Evolutionary conservation across 2,113 vertebrate species (phyloP).

Genomic region (Pseudorectes ferrugineus): DNA sequence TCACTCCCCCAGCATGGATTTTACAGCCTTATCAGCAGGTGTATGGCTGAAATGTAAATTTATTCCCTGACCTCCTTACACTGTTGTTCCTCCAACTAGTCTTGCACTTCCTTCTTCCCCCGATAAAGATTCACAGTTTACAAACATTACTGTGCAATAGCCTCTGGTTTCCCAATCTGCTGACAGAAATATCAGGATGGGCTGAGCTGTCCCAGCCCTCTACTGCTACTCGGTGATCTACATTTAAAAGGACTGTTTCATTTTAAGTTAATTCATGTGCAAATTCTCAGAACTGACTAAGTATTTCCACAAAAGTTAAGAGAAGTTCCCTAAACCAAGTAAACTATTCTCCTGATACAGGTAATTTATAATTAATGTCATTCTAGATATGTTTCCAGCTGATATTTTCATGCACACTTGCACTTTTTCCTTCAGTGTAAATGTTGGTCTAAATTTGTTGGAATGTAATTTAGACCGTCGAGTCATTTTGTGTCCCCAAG

Average conservation of each 20-base stretch:
- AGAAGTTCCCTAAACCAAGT: neutral
- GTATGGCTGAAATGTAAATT: neutral
- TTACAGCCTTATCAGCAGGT: neutral
- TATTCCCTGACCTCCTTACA: neutral
- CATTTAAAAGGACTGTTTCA: neutral
- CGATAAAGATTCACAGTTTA: neutral
- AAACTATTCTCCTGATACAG: neutral
- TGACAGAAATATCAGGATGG: neutral
- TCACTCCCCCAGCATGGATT: neutral
- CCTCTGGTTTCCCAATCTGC: neutral
- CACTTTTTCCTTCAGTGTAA: neutral
- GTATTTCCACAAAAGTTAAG: neutral
- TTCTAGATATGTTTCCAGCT: neutral
- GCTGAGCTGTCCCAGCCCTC: neutral
- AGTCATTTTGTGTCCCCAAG: neutral
- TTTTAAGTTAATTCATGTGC: neutral
- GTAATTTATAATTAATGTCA: neutral
- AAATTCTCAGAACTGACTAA: neutral
- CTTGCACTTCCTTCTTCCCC: neutral
- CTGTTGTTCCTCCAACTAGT: neutral
- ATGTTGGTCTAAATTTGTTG: neutral
- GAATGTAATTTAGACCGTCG: neutral
- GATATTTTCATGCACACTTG: neutral
- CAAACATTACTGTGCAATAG: neutral
- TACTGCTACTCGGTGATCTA: neutral